Conservation (phyloP, 1,140 invertebrate species). For the Amphibalanus amphitrite region DNA sequence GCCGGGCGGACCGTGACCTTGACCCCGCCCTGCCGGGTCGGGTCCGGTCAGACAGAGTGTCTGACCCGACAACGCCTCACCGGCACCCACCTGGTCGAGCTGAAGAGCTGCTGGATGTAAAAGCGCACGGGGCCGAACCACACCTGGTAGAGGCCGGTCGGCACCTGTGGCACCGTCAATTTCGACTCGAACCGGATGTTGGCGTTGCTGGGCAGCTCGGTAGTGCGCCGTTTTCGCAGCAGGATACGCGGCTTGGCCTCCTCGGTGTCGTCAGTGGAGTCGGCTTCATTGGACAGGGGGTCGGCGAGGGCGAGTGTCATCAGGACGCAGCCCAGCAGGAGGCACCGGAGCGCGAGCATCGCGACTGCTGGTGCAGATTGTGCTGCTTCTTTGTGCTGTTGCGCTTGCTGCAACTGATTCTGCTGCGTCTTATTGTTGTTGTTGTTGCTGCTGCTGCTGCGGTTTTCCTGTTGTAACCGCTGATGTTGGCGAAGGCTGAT, state of each 20-base stretch:
- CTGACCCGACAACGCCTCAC: too few relatives aligned
- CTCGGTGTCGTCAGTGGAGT: not conserved
- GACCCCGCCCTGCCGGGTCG: not conserved
- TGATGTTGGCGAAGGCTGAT: too few relatives aligned
- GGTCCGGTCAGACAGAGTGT: too few relatives aligned
- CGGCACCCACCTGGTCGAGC: not conserved
- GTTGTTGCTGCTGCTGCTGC: too few relatives aligned
- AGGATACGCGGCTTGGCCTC: not conserved
- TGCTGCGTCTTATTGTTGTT: too few relatives aligned
- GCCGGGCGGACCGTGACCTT: not conserved
- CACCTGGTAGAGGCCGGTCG: not conserved
- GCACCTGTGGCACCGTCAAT: not conserved
- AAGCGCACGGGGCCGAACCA: not conserved
- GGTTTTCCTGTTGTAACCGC: too few relatives aligned
- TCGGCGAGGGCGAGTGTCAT: too few relatives aligned
- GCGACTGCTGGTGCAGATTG: too few relatives aligned
- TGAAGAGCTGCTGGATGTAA: not conserved
- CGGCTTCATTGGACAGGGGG: not conserved
- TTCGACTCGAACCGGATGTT: constrained; percentile 3
- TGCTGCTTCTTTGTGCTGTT: too few relatives aligned
- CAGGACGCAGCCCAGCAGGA: too few relatives aligned
- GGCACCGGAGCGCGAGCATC: too few relatives aligned
- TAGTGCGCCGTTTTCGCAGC: not conserved
- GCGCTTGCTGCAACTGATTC: too few relatives aligned
- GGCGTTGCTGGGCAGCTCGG: not conserved